Conservation (phyloP, 2,797 vertebrate genomes). For the Emys orbicularis region DNA sequence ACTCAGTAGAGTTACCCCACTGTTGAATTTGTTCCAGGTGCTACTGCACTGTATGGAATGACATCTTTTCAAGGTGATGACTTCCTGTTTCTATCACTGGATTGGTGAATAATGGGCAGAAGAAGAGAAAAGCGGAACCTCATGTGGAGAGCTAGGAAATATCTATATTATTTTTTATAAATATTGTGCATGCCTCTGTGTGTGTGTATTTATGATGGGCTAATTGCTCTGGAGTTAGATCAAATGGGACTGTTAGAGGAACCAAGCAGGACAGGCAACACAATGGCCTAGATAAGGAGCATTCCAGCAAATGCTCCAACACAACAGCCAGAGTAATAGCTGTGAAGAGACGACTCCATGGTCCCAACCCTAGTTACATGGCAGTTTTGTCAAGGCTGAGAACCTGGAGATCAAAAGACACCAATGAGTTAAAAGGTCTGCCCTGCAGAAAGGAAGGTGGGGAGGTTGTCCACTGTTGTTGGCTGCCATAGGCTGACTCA, state of each 20-base stretch:
- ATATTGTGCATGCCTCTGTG: neutral
- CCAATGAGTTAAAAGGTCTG: accelerated
- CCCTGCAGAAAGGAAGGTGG: neutral
- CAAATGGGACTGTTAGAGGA: neutral
- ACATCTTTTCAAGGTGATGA: neutral
- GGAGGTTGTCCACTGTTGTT: neutral
- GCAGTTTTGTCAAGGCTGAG: neutral
- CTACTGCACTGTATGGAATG: neutral
- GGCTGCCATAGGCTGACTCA: neutral
- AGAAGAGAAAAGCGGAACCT: neutral
- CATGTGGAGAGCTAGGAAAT: neutral
- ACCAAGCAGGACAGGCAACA: neutral
- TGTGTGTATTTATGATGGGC: neutral
- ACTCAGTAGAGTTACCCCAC: neutral
- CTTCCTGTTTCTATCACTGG: neutral
- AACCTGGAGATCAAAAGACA: neutral
- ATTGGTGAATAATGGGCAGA: neutral
- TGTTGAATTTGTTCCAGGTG: neutral
- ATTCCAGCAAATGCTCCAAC: neutral
- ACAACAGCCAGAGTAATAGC: accelerated
- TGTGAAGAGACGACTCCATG: neutral
- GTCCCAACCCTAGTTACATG: neutral
- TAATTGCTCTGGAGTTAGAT: neutral
- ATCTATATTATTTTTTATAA: neutral
- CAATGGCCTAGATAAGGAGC: neutral